Conservation (phyloP, 1,140 invertebrate species). For the Cheumatopsyche charites region DNA sequence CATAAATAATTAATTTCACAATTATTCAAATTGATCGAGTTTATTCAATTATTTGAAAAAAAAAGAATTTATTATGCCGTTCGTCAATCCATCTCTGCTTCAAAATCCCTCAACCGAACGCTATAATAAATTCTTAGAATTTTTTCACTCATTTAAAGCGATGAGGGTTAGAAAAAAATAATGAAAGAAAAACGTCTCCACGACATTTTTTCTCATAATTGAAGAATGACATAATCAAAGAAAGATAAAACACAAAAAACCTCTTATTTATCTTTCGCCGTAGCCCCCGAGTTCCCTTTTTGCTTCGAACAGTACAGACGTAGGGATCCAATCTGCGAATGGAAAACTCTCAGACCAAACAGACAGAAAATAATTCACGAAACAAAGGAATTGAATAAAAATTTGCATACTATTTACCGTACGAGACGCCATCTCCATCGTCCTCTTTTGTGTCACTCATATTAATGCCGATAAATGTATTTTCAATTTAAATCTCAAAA, state of each 20-base stretch:
- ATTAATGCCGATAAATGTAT: too few relatives aligned
- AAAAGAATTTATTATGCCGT: too few relatives aligned
- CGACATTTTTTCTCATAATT: constrained; percentile 39
- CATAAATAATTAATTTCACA: too few relatives aligned
- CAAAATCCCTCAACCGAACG: not conserved
- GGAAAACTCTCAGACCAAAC: constrained; percentile 42
- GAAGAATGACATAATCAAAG: constrained; percentile 46
- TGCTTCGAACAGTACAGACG: not conserved
- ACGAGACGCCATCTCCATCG: not conserved
- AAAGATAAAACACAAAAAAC: constrained; percentile 48
- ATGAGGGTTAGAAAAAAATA: constrained; percentile 17
- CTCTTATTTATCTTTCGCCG: constrained; percentile 44
- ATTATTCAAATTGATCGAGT: too few relatives aligned
- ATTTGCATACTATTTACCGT: constrained; percentile 46
- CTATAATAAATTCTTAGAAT: constrained; percentile 12
- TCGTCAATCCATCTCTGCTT: too few relatives aligned
- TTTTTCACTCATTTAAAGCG: not conserved
- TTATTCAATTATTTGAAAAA: too few relatives aligned
- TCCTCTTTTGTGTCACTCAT: too few relatives aligned
- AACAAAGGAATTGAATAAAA: constrained; percentile 49
- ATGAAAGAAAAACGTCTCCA: constrained; percentile 21
- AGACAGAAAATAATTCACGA: constrained; percentile 45
- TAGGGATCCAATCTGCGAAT: constrained; percentile 34
- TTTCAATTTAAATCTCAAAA: too few relatives aligned
- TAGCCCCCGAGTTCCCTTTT: not conserved